Evolutionary conservation across 2,888 invertebrate species (phyloP), one percentile per base, ranked within the genome.

Genomic region (Brenthis ino): DNA sequence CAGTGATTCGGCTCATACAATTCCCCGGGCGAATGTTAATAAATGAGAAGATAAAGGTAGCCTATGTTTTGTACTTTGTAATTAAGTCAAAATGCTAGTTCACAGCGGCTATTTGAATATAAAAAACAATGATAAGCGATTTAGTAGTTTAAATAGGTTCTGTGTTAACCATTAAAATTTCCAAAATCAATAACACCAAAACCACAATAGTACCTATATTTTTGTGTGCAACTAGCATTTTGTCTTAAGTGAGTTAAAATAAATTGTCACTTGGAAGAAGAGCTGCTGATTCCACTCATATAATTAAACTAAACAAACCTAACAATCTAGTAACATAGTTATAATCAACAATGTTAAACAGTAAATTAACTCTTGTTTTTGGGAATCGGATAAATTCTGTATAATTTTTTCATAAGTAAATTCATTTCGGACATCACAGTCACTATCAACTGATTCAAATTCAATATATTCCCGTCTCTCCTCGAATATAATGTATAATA

Each of bases 1-100:
- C 77, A 73, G 81, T 77, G 72, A 82, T 83, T 79, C 85, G 84
- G 83, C 79, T 75, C 77, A 78, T 82, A 82, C 81, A 80, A 79
- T 80, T 83, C 84, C 83, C 85, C 83, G 88, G 86, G 82, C 84
- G 81, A 81, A 75, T 60, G 79, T 77, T 77, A 80, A 81, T 79
- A 80, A 79, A 80, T 82, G 79, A 84, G 78, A 76, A 78, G 79
- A 81, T 69, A 82, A 71, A 82, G 81, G 85, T 87, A 88, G 85
- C 82, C 84, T 87, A 88, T 85, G 78, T 85, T 91, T 92, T 92
- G 91, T 92, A 92, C 91, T 91, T 91, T 85, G 86, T 88, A 89
- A 91, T 86, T 87, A 90, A 89, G 88, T 72, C 76, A 76, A 77
- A 78, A 76, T 77, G 77, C 78, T 77, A 75, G 73, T 72, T 75